phyloP scores from a whole-genome alignment of 2,888 invertebrate genomes.

The Drosophila maculinotata region DNA sequence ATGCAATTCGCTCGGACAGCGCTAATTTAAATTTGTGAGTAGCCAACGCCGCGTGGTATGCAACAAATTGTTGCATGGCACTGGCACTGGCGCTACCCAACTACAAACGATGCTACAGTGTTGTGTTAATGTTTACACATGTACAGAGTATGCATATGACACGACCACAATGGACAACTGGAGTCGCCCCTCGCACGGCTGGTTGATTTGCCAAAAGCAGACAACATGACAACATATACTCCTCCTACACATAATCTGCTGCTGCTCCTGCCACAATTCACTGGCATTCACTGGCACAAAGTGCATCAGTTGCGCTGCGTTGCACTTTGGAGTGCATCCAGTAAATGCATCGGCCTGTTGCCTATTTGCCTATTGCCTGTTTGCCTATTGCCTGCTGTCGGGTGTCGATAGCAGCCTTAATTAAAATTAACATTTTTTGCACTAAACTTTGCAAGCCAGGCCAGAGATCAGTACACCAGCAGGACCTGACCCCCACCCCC shows the following conservation, averaged over 20 bases:
- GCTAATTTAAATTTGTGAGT: conserved; percentile 80
- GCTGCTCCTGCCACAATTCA: conserved; percentile 1
- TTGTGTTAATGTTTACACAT: conserved; percentile 78
- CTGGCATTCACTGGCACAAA: conserved; percentile 51
- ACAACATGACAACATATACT: conserved; percentile 40
- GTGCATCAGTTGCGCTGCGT: conserved; percentile 81
- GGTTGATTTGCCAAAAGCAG: conserved; percentile 71
- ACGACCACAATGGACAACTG: conserved; percentile 47
- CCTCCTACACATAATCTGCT: conserved; percentile 1
- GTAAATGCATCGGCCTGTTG: conserved; percentile 44
- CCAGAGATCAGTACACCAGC: conserved; percentile 36
- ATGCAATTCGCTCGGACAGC: conserved; percentile 67
- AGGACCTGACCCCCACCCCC: neutral
- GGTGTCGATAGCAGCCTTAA: conserved; percentile 80
- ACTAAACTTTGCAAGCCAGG: conserved; percentile 58
- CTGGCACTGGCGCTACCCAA: no score
- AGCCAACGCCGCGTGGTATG: conserved; percentile 50
- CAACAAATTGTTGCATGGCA: conserved; percentile 79
- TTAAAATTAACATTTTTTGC: conserved; percentile 81
- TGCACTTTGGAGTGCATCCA: conserved; percentile 74
- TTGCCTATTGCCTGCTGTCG: conserved; percentile 16
- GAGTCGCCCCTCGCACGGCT: conserved; percentile 45
- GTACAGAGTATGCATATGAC: conserved; percentile 56
- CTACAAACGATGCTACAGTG: conserved; percentile 62
- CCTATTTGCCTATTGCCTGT: no score